Base-by-base conservation (phyloP, 2,888 invertebrate genomes). In the Caenorhabditis angaria region DNA sequence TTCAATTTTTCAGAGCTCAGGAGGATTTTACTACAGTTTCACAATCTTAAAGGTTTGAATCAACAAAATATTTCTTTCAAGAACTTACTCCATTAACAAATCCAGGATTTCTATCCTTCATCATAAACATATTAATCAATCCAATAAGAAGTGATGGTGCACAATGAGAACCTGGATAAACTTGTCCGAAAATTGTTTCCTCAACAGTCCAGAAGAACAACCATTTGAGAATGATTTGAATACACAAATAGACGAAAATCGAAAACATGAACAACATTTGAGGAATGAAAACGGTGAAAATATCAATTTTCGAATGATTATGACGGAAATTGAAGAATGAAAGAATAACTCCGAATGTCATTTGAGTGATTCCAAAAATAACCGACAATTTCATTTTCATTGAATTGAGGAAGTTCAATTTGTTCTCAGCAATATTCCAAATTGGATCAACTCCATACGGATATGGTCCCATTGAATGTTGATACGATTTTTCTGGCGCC, bases 161-260 rank as follows among this genome's bases (percentile, higher is more conserved):
- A 78, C 87, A 88, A 61, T 78, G 66, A 5, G 85, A 76, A 10
- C 83, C 84, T 75, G 85, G 85, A 76, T 87, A 87, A 8, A 74
- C 70, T 41, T 76, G 70, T 14, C 84, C 84, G 24, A 86, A 80
- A 18, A 85, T 67, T 20, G 50, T 57, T 18, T 24, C 67, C 18
- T 65, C 67, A 76, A 79, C 48, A 14, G 62, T 62, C 57, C 58
- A 61, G 77, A 79, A 74, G 35, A 66, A 74, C 22, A 87, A 91
- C 97, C 97, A 99, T 90, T 99, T 99, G 88, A 94, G 92, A 89
- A 97, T 94, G 92, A 99, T 94, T 64, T 97, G 90, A 76, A 94
- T 89, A 68, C 93, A 93, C 92, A 99, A 93, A 90, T 99, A 99
- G 88, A 95, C 92, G 91, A 99, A 99, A 76, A 99, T 91, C 87